Evolutionary conservation across 2,113 vertebrate species (phyloP), one percentile per base, ranked within the genome.

Genomic region (Dolichotis patagonum): DNA sequence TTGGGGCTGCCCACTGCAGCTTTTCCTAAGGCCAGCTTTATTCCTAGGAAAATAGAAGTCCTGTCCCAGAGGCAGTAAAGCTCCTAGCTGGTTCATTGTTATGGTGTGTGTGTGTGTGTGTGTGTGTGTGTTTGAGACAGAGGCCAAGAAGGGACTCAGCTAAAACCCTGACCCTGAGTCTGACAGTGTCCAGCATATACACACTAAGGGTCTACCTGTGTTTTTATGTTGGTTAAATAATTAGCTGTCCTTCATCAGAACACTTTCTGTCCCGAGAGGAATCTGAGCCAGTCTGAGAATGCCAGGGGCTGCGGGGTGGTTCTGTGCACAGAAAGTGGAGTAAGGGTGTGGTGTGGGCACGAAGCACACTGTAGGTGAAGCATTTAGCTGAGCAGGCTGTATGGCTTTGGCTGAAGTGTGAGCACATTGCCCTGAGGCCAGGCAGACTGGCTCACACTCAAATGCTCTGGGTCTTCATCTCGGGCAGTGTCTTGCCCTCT

Each of bases 1-100:
- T 89, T 4, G 5, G 28, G 14, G 14, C 35, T 22, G 46, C 32
- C 5, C 54, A 16, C 26, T 49, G 65, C n/a, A 41, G 26, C 35
- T 46, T 54, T 54, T 87, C 35, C 41, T 38, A 52, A 85, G 30
- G n/a, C 63, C 62, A 58, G 3, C 62, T 85, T 92, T 20, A 22
- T 93, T n/a, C 16, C 41, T n/a, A 71, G 58, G 43, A 92, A 95
- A 65, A 88, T 62, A 46, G 26, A 80, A 85, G 41, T 81, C 56
- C 12, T 65, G 60, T 56, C 7, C 32, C 24, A 49, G 63, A 85
- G 35, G 13, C 46, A 35, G 62, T 60, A 80, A 82, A 46, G 49
- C 54, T n/a, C 19, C 28, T 60, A n/a, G 46, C 52, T n/a, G 32
- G 88, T 63, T 85, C 38, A 52, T 41, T 62, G 41, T 56, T 19